Evolutionary conservation across 2,797 vertebrate species (phyloP), one percentile per base, ranked within the genome.

Genomic region (Hydrocynus forskahlii): DNA sequence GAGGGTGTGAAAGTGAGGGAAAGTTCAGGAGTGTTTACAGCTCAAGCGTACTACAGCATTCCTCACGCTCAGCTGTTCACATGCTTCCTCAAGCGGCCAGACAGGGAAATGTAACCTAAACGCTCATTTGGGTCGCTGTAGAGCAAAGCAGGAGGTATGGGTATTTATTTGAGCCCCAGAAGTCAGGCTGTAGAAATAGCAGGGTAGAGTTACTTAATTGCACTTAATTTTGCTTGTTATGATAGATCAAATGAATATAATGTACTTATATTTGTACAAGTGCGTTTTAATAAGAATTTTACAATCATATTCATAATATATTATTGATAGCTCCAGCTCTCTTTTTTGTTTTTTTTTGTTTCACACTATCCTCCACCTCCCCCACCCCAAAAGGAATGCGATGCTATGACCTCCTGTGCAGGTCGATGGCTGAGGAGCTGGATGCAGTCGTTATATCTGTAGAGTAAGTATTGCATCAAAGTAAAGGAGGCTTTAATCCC

Each of bases 401-500:
- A 59, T 94, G 95, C 7, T 99, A 97, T n/a, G 96, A 97, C 91
- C 93, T 91, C 23, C 93, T 97, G n/a, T 98, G 96, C 86, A 90
- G 94, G 79, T 89, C 86, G 82, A 96, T 98, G 95, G 95, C 97
- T 0, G 92, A 97, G 86, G 95, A 97, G 63, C 86, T 99, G 89
- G 96, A 97, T 0, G 95, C 96, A 1, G 96, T 99, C 8, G 43
- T 99, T 66, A 91, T 99, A 86, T 98, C 98, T 63, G 91, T 99
- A 4, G 97, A 99, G 98, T 99, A 87, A 96, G 97, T 94, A 89
- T 57, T 55, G 57, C 35, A 23, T 25, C 2, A 48, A 16, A 10
- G 0, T 21, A 45, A 10, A 35, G 0, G 21, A 16, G n/a, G 21
- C n/a, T 23, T 60, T 60, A 60, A 60, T 21, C 21, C 16, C 17